Evolutionary conservation across 2,113 vertebrate genomes (phyloP), one percentile per base, ranked within the genome.

Genomic region (Cromileptes altivelis): DNA sequence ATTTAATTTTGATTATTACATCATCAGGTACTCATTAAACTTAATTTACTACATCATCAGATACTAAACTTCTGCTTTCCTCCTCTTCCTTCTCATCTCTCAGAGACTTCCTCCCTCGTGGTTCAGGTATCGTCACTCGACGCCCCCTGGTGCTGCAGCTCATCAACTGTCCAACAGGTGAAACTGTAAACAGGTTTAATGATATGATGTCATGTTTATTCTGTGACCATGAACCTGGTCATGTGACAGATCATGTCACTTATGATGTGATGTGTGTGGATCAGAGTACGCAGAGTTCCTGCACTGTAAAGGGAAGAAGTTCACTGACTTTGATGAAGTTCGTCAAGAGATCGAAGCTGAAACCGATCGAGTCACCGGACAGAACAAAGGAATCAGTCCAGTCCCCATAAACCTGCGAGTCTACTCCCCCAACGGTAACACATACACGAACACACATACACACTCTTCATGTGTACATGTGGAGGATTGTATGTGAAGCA

Each of bases 271-370:
- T 71, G 23, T 75, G 4, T 57, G 18, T 53, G 74, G 6, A 7
- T 63, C 86, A 92, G 91, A 92, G 53, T 89, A 84, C 1, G 92
- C 85, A 0, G 98, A 99, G 90, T 99, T 99, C 80, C 93, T 99
- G 27, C 98, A 99, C 89, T 98, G 97, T 91, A 99, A 99, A 90
- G 98, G 98, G 50, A 99, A 97, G 94, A 98, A 98, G 80, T 99
- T 99, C 92, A 97, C 89, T 0, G 98, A 99, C 89, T 99, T 99
- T 53, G 98, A 99, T 85, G 98, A 99, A 88, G 95, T 99, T 27
- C 98, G 98, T 85, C 93, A 95, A 94, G 98, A 99, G 84, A 99
- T 99, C 6, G 98, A 99, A 89, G 96, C 96, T 1, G 98, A 99
- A 92, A 99, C 98, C 0, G 98, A 99, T 89, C 93, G 98, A 65